A percentile compares a stretch with the other conserved stretches of the same genome.
Conservation (phyloP, 1,140 invertebrate species). For the Bombus soroeensis region DNA sequence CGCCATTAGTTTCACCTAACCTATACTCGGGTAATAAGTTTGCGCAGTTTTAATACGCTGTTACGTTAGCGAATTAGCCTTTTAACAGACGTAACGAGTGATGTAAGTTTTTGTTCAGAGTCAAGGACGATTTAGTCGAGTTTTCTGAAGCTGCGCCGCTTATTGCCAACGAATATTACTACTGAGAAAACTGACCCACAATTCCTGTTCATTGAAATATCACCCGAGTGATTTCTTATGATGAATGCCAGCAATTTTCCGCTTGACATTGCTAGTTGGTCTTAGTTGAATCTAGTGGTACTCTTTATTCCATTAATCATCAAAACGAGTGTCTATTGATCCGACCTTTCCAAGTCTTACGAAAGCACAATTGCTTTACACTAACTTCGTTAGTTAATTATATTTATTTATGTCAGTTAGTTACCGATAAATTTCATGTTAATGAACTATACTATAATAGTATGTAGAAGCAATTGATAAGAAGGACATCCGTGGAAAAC, state of each 20-base stretch:
- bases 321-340: slow-evolving; percentile 41
- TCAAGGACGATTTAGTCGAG: not conserved
- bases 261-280: slow-evolving; percentile 35
- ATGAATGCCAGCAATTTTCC: slow-evolving; percentile 49
- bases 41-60: not conserved
- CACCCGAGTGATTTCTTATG: slow-evolving; percentile 10
- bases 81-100: not conserved
- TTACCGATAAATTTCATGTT: not conserved
- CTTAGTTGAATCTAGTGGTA: slow-evolving; percentile 37
- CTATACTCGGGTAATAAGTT: not conserved
- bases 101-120: not conserved
- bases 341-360: slow-evolving; percentile 41
- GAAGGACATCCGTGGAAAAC: not conserved
- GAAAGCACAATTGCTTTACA: slow-evolving; percentile 1
- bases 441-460: not conserved
- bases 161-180: not conserved
- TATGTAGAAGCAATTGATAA: not conserved
- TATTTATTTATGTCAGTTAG: not conserved
- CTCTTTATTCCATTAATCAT: slow-evolving; percentile 41
- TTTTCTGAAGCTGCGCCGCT: not conserved
- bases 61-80: not conserved
- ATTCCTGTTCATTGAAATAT: slow-evolving; percentile 40
- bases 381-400: not conserved
- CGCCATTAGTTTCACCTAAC: not conserved
- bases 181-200: slow-evolving; percentile 3